Conservation (phyloP, 2,888 invertebrate species). For the Dasypogon diadema region DNA sequence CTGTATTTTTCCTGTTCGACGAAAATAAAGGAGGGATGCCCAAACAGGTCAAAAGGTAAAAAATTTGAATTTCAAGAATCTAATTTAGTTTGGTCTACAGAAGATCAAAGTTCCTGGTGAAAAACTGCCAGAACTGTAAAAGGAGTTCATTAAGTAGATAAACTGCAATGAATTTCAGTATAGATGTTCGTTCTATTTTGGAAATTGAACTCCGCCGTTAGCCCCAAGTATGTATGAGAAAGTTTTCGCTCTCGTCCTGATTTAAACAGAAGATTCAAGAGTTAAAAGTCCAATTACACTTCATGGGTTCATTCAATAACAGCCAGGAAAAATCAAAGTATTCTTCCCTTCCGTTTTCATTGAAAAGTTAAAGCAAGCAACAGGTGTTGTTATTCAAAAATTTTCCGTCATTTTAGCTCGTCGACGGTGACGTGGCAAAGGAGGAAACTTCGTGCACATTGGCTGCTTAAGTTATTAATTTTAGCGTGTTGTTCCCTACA, state of each 20-base stretch:
- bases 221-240: no score
- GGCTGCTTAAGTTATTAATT: constrained; percentile 22
- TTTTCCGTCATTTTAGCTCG: not conserved
- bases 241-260: no score
- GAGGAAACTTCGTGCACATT: not conserved
- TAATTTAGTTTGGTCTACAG: not conserved
- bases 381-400: not conserved
- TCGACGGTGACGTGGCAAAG: not conserved
- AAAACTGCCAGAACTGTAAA: not conserved
- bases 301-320: no score
- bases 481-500: not conserved
- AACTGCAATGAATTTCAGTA: not conserved
- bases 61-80: constrained; percentile 11
- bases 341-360: no score
- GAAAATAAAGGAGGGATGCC: not conserved
- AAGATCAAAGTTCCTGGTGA: not conserved
- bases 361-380: no score
- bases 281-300: no score
- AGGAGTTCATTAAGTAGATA: not conserved
- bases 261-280: no score
- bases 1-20: constrained; percentile 4
- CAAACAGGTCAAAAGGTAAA: not conserved
- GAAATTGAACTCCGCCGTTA: no score
- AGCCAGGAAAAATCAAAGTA: no score
- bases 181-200: no score